Evolutionary conservation across 2,888 invertebrate species (phyloP).

Genomic region (Hypomecis atomaria): DNA sequence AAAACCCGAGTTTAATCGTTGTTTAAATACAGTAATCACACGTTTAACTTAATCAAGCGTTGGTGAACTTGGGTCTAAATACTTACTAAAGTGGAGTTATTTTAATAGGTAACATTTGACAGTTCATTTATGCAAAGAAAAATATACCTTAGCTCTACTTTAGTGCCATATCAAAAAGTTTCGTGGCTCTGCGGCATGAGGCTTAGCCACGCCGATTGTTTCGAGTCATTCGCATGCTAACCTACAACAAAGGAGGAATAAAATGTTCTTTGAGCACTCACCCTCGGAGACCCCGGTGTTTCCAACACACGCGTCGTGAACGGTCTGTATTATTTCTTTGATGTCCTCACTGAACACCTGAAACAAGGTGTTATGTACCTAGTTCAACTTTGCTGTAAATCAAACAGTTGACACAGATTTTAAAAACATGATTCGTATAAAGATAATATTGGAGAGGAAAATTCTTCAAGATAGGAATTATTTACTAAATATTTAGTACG

Average conservation of each 20-base stretch:
- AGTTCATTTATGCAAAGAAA: too few species aligned
- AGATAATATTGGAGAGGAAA: too few species aligned
- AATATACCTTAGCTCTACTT: too few species aligned
- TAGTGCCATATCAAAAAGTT: conserved; percentile 26
- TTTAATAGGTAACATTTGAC: too few species aligned
- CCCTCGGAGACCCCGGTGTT: conserved; percentile 80
- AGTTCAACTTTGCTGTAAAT: background rate
- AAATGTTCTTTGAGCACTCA: conserved; percentile 71
- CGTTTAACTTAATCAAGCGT: too few species aligned
- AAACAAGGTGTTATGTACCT: conserved; percentile 48
- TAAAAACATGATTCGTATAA: too few species aligned
- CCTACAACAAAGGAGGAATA: conserved; percentile 75
- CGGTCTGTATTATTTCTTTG: conserved; percentile 79
- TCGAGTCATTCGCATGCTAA: conserved; percentile 68
- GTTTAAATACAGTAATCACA: too few species aligned
- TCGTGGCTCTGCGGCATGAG: conserved; percentile 41
- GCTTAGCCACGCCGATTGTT: conserved; percentile 67
- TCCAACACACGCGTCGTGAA: conserved; percentile 79
- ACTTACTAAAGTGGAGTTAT: too few species aligned
- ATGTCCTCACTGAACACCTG: conserved; percentile 82
- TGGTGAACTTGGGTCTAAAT: too few species aligned
- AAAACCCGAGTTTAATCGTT: too few species aligned
- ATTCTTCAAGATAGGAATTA: too few species aligned
- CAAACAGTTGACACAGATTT: background rate
- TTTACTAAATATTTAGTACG: too few species aligned